phyloP scores from a whole-genome alignment of 2,888 invertebrate genomes.

The Schizaphis graminum region DNA sequence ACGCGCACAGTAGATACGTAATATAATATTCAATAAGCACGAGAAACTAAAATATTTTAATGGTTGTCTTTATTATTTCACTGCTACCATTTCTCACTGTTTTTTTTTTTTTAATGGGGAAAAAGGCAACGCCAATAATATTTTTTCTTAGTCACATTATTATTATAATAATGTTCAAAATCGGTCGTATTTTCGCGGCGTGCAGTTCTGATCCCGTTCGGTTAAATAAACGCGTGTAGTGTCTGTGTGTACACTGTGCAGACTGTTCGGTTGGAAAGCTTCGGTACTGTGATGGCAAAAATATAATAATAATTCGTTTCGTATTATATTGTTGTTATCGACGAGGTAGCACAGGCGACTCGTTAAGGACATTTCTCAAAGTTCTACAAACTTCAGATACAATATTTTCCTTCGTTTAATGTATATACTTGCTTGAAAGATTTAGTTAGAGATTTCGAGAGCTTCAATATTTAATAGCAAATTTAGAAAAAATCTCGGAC shows the following conservation, averaged over 20 bases:
- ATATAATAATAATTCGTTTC: not conserved
- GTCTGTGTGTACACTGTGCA: not conserved
- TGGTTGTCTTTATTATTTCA: not conserved
- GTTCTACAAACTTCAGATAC: not conserved
- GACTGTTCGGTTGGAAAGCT: not conserved
- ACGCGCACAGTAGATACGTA: not conserved
- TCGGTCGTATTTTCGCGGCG: not conserved
- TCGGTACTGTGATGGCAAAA: not conserved
- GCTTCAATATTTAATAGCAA: not conserved
- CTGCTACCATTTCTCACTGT: not conserved
- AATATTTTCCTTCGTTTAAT: not conserved
- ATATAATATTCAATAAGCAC: not conserved
- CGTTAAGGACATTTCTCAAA: conserved; percentile 2
- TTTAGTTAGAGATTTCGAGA: not conserved
- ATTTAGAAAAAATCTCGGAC: not conserved
- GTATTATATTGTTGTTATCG: not conserved
- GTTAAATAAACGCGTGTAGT: not conserved
- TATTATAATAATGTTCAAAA: not conserved
- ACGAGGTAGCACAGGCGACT: not conserved
- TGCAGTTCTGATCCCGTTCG: not conserved
- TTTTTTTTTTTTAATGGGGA: not conserved
- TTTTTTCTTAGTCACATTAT: not conserved
- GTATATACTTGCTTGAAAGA: not conserved
- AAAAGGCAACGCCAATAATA: not conserved
- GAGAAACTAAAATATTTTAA: not conserved